These are phyloP conservation scores for Julus scanicus DNA, from an alignment of 2,888 invertebrate genomes.

Conservation along the genomic window DNA sequence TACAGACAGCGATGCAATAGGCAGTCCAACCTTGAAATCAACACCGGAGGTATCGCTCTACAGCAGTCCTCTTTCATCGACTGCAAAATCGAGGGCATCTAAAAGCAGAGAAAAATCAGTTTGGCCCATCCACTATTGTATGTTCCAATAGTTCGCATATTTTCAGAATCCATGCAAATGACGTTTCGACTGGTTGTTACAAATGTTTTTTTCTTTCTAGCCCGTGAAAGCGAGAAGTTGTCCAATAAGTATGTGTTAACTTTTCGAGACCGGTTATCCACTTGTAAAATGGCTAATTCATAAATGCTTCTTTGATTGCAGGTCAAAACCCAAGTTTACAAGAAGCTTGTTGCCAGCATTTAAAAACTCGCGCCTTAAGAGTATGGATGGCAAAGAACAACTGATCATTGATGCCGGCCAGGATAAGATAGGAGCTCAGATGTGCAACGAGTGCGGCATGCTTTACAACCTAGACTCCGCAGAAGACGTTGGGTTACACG, in stretches of 20 bases:
- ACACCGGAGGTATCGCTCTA: background rate
- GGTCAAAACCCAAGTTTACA: background rate
- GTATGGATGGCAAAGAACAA: constrained; percentile 59
- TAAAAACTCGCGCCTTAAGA: background rate
- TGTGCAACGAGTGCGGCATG: constrained; percentile 79
- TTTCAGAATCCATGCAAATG: background rate
- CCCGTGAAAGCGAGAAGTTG: background rate
- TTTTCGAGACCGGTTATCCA: background rate
- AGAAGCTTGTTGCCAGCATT: background rate
- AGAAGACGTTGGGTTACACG: constrained; percentile 81
- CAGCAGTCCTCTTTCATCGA: background rate
- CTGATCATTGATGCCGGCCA: constrained; percentile 82
- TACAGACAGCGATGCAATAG: background rate
- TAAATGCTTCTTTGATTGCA: background rate
- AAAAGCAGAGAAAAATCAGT: background rate
- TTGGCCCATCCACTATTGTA: constrained; percentile 25
- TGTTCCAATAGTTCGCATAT: background rate
- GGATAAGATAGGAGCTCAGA: constrained; percentile 79
- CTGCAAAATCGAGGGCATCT: background rate
- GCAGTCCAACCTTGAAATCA: background rate
- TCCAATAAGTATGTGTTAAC: constrained; percentile 8
- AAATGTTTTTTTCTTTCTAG: background rate
- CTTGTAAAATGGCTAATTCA: background rate
- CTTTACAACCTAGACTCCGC: constrained; percentile 80
- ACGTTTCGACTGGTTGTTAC: background rate